Base-by-base conservation (phyloP, 1,140 invertebrate genomes). In the Colletes latitarsis region DNA sequence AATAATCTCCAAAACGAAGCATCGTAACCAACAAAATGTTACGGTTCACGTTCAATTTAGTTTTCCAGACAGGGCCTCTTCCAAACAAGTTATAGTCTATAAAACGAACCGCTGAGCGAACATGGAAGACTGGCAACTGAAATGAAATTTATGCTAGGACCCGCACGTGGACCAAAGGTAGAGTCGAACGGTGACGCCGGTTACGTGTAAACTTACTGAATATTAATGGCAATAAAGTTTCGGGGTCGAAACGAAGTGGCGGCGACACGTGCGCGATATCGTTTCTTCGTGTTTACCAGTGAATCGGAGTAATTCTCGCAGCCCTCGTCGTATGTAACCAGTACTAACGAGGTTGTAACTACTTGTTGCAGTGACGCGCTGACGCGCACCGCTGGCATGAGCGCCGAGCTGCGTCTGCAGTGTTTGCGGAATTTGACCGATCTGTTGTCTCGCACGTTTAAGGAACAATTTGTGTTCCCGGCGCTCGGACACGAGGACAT, bases 401-500 rank as follows among this genome's bases (percentile, higher is more conserved):
- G 90, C 77, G 95, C 95, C 68, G 94, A 95, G 81, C 92, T 94
- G 69, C 95, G 96, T 84, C 90, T 96, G 84, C 95, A 96, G 84
- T 95, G 96, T 41, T 93, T 97, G 60, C 94, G 96, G 82, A 97
- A 97, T 91, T 95, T 97, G 41, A 97, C 96, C 0, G 95, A 97
- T 83, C 92, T 97, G 60, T 93, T 97, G 71, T 94, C 95, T 41
- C 95, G 95, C 85, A 96, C 96, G 21, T 97, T 97, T 92, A 96
- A 95, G 74, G 96, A 95, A 66, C 96, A 97, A 89, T 97, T 97
- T 89, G 96, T 97, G 41, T 97, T 97, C 88, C 97, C 97, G 4
- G 96, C 96, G 1, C 90, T 97, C 76, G 97, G 97, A 1, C 96
- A 97, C 91, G 96, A 97, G 88, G 97, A 97, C 88, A 95, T 96